Conservation (phyloP, 2,888 invertebrate species). For the Congeria kusceri region DNA sequence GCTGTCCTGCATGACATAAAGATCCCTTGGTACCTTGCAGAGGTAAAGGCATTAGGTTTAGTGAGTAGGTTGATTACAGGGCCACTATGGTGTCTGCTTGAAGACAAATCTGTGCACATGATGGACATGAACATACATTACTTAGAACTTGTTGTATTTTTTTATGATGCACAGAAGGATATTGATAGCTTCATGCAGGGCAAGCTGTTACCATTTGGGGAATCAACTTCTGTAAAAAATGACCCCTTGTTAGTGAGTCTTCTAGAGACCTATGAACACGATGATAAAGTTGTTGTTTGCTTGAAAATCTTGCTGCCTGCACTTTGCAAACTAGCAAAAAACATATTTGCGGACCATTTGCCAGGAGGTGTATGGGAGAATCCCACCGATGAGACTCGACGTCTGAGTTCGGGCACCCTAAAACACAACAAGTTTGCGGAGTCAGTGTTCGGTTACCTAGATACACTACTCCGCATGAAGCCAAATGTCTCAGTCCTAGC, state of each 20-base stretch:
- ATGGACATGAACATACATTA: slow-evolving; percentile 37
- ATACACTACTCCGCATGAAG: slow-evolving; percentile 22
- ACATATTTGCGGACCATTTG: slow-evolving; percentile 35
- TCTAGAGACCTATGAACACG: slow-evolving; percentile 29
- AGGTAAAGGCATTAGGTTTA: slow-evolving; percentile 61
- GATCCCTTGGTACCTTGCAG: slow-evolving; percentile 54
- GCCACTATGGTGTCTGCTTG: slow-evolving; percentile 39
- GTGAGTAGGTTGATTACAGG: slow-evolving; percentile 43
- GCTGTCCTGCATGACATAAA: slow-evolving; percentile 54
- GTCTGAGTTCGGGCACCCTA: neutral
- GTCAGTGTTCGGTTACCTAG: slow-evolving; percentile 35
- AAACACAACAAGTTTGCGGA: slow-evolving; percentile 46
- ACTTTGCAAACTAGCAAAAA: slow-evolving; percentile 12
- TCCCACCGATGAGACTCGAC: slow-evolving; percentile 7
- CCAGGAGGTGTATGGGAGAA: slow-evolving; percentile 26
- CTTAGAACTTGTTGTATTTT: slow-evolving; percentile 34
- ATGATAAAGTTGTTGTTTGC: slow-evolving; percentile 29
- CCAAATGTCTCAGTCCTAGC: slow-evolving; percentile 41
- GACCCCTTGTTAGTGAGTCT: slow-evolving; percentile 29
- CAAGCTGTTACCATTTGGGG: slow-evolving; percentile 1
- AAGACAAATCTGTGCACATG: slow-evolving; percentile 20
- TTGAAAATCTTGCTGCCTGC: slow-evolving; percentile 38
- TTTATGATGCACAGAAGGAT: slow-evolving; percentile 20
- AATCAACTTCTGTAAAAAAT: slow-evolving; percentile 17
- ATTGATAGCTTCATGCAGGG: slow-evolving; percentile 35